These are phyloP conservation scores for Crotalus horridus DNA, from an alignment of 2,113 vertebrate genomes.

Conservation along the genomic window DNA sequence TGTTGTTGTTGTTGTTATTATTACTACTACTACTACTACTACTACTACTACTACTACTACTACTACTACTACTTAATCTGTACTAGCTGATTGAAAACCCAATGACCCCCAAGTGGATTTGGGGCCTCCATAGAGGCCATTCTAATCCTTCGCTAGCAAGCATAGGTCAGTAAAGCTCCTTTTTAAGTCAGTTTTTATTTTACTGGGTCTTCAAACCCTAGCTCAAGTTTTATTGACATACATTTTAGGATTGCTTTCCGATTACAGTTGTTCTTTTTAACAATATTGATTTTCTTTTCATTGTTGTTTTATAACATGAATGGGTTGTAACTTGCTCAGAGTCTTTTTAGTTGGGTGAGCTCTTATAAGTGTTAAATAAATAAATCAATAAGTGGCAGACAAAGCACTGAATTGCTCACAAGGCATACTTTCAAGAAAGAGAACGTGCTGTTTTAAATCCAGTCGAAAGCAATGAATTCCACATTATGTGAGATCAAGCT, in stretches of 20 bases:
- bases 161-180: not conserved
- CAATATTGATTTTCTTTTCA: not conserved
- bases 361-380: not conserved
- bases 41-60: fast-evolving
- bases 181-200: not conserved
- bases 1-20: too few relatives aligned
- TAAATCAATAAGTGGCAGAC: not conserved
- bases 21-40: too few relatives aligned
- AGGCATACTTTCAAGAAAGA: not conserved
- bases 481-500: not conserved
- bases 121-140: not conserved
- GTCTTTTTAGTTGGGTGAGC: not conserved
- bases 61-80: not conserved
- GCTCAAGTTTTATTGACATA: not conserved
- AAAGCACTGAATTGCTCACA: not conserved
- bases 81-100: too few relatives aligned
- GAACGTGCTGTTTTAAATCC: not conserved
- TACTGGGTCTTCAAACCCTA: not conserved
- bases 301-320: not conserved
- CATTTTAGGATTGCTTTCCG: not conserved
- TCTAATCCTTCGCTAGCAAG: not conserved
- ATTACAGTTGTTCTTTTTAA: not conserved
- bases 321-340: not conserved
- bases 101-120: not conserved
- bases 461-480: not conserved